A percentile compares a stretch with the other conserved stretches of the same genome.
Evolutionary conservation across 2,888 invertebrate genomes (phyloP).

Genomic region (Luperina testacea): DNA sequence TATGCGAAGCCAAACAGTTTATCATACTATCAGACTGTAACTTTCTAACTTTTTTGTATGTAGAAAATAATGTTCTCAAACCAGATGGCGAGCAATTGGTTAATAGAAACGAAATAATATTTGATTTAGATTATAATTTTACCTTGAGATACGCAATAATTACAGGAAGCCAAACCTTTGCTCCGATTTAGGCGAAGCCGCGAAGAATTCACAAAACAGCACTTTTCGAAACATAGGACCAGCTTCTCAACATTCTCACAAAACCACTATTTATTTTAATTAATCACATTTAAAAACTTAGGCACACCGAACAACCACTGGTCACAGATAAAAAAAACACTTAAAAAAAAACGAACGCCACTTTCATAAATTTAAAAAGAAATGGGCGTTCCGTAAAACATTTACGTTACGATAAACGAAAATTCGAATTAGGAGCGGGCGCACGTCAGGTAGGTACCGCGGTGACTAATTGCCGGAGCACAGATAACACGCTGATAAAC

Average conservation of each 20-base stretch:
- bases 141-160: background rate
- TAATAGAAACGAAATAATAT: slow-evolving; percentile 4
- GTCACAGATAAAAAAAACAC: slow-evolving; percentile 1
- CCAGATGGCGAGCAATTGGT: background rate
- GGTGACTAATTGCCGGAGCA: slow-evolving; percentile 81
- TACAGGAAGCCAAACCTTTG: slow-evolving; percentile 68
- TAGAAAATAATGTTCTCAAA: background rate
- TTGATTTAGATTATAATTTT: background rate
- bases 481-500: slow-evolving; percentile 83
- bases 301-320: slow-evolving; percentile 14
- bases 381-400: slow-evolving; percentile 53
- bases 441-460: slow-evolving; percentile 75
- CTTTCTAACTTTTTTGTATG: slow-evolving; percentile 47
- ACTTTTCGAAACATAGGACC: slow-evolving; percentile 75
- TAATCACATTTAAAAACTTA: background rate
- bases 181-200: slow-evolving; percentile 63
- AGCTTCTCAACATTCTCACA: slow-evolving; percentile 26
- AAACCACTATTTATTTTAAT: slow-evolving; percentile 8
- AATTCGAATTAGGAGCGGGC: slow-evolving; percentile 63
- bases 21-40: slow-evolving; percentile 15
- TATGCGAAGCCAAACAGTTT: slow-evolving; percentile 60
- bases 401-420: slow-evolving; percentile 51
- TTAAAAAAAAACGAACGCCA: background rate
- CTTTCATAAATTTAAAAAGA: slow-evolving; percentile 27
- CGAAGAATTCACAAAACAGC: slow-evolving; percentile 77